These are phyloP conservation scores for Gonioctena quinquepunctata DNA, from an alignment of 1,140 invertebrate genomes.

Conservation along the genomic window DNA sequence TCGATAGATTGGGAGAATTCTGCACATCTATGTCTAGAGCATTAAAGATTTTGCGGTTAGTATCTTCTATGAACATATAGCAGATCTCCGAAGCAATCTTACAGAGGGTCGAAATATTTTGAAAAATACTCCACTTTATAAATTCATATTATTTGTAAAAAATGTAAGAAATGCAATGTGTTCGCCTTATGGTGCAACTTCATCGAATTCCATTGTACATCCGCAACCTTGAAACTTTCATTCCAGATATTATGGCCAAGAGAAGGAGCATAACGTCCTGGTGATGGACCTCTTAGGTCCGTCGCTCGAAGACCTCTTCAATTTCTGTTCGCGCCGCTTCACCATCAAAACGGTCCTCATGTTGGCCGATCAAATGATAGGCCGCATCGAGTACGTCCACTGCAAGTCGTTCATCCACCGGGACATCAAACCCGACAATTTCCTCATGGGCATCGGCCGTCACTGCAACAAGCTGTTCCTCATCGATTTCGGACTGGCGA, in stretches of 20 bases:
- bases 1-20: too few relatives aligned
- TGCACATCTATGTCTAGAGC: too few relatives aligned
- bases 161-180: too few relatives aligned
- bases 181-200: too few relatives aligned
- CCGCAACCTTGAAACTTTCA: too few relatives aligned
- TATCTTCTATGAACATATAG: too few relatives aligned
- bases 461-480: constrained; percentile 89
- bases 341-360: constrained; percentile 93
- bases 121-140: too few relatives aligned
- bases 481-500: constrained; percentile 93
- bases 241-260: constrained; percentile 70
- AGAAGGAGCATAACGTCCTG: constrained; percentile 86
- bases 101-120: too few relatives aligned
- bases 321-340: constrained; percentile 88
- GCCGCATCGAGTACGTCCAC: constrained; percentile 87
- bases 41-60: too few relatives aligned
- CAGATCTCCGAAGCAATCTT: too few relatives aligned
- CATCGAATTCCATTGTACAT: too few relatives aligned
- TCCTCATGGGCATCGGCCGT: constrained; percentile 92
- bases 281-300: constrained; percentile 93
- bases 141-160: too few relatives aligned
- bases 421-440: constrained; percentile 93
- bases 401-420: constrained; percentile 91
- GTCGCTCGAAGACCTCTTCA: constrained; percentile 90
- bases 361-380: constrained; percentile 88